Base-by-base conservation (phyloP, 2,888 invertebrate species). In the Himalopsyche kuldschensis region DNA sequence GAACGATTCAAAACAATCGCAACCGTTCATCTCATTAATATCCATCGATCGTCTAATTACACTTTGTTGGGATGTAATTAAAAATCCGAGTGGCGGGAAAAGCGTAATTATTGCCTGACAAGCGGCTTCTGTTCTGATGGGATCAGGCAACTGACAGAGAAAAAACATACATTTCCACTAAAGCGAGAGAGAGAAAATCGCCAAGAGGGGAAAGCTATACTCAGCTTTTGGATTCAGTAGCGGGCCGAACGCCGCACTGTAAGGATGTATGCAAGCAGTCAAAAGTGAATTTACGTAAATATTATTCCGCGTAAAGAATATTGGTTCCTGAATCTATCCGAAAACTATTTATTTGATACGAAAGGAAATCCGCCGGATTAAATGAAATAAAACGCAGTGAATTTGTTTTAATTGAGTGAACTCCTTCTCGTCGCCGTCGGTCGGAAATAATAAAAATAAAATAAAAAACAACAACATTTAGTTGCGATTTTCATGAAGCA, bases 11-110 rank as follows among this genome's bases (percentile, higher is more conserved):
- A 81, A 81, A 81, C 78, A 31, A 79, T 30, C 79, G 78, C 78
- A 32, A 47, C 79, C 35, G 79, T 81, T 79, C 63, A 83, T 82
- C 84, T 85, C 84, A 81, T 85, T 85, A 81, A 85, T 83, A 81
- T 79, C 83, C 80, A 85, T 85, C 84, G 82, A 85, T 85, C 82
- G 82, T 32, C 84, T 85, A 85, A 85, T 85, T 85, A 85, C 84
- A 80, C 55, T 83, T 81, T 79, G 81, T 83, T 79, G 84, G 84
- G 84, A 85, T 80, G 85, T 84, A 84, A 85, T 85, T 85, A 85
- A 85, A 85, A 85, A 85, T 84, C 85, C 81, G 85, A 84, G 82
- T 84, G 85, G 84, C 85, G 84, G 85, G 85, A 85, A 85, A 84
- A 84, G 84, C 82, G 85, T 84, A 85, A 85, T 85, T 84, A 85